phyloP scores from a whole-genome alignment of 1,140 invertebrate species.

The Eurosta solidaginis region DNA sequence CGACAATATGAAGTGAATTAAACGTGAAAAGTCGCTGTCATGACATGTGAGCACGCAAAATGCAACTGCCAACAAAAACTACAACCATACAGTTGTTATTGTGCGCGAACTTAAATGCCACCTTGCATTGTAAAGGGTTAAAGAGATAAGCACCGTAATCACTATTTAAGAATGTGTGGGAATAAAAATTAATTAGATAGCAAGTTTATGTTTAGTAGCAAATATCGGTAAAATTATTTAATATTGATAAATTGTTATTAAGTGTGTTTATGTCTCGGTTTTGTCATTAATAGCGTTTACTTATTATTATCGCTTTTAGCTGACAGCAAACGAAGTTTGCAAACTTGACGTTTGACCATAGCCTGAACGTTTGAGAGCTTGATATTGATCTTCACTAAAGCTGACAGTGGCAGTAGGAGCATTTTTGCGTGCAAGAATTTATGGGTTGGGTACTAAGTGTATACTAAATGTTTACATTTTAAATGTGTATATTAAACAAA shows the following conservation, averaged over 20 bases:
- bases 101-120: not conserved
- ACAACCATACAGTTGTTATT: not conserved
- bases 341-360: not conserved
- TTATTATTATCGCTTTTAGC: not conserved
- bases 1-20: not conserved
- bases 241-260: not conserved
- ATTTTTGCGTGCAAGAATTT: constrained; percentile 10
- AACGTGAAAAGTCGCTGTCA: constrained; percentile 14
- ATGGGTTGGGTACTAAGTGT: not conserved
- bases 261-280: not conserved
- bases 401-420: not conserved
- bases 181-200: constrained; percentile 6
- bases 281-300: not conserved
- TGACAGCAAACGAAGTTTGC: not conserved
- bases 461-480: not conserved
- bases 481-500: too few relatives aligned
- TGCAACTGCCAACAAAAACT: not conserved
- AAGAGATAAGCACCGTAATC: not conserved
- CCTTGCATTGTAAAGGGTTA: not conserved
- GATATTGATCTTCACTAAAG: not conserved
- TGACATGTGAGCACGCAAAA: constrained; percentile 20
- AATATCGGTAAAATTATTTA: constrained; percentile 6
- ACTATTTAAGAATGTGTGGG: not conserved
- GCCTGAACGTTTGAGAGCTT: not conserved
- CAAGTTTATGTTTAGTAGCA: too few relatives aligned